Percentiles rank a stretch among this genome's conserved stretches.
These are phyloP conservation scores for Coenonympha arcania DNA, from an alignment of 2,888 invertebrate species.

Conservation along the genomic window DNA sequence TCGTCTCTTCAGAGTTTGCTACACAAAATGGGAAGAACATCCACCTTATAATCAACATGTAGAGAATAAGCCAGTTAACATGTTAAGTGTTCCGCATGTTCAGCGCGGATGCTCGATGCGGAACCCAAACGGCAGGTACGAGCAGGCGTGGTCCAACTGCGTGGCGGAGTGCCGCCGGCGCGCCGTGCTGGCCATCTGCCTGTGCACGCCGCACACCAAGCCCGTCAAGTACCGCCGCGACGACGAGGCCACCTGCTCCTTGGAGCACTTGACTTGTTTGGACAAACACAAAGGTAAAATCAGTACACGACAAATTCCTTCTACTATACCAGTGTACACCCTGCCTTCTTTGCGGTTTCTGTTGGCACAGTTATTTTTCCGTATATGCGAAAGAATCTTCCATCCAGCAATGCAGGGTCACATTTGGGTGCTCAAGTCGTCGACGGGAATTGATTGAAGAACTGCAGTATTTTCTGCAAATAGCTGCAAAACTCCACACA, in stretches of 20 bases:
- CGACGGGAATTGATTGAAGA: too few species aligned
- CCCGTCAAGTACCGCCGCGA: conserved; percentile 28
- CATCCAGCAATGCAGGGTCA: too few species aligned
- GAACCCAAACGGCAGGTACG: conserved; percentile 34
- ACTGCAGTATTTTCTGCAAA: too few species aligned
- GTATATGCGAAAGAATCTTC: too few species aligned
- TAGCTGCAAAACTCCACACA: too few species aligned
- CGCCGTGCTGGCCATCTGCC: conserved; percentile 63
- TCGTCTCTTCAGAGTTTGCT: too few species aligned
- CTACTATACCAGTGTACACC: neutral
- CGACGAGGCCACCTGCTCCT: conserved; percentile 29
- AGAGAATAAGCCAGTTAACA: too few species aligned
- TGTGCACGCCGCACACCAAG: conserved; percentile 66
- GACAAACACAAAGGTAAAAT: conserved; percentile 39
- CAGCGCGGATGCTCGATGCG: conserved; percentile 65
- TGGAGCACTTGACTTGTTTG: conserved; percentile 40
- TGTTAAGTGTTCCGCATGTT: neutral
- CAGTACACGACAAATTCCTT: neutral
- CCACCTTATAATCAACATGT: too few species aligned
- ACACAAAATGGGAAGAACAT: too few species aligned
- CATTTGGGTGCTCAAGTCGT: too few species aligned
- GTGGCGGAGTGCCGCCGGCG: conserved; percentile 68
- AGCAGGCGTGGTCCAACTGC: conserved; percentile 63
- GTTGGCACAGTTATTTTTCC: too few species aligned
- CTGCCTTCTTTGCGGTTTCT: too few species aligned